Conservation (phyloP, 2,113 vertebrate genomes). For the Notothenia coriiceps region DNA sequence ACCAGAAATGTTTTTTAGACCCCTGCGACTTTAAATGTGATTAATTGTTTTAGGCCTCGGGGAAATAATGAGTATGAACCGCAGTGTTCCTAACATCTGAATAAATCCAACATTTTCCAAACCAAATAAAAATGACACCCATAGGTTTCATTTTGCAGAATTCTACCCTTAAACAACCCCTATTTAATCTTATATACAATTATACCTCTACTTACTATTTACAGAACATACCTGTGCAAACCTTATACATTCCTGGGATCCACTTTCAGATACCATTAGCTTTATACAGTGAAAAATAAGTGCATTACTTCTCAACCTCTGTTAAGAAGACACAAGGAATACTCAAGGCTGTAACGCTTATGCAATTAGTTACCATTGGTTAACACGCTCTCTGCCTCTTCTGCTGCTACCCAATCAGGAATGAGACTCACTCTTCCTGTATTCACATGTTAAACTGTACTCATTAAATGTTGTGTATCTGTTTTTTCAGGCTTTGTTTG, state of each 20-base stretch:
- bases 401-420: too few relatives aligned
- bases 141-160: too few relatives aligned
- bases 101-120: background rate
- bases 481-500: too few relatives aligned
- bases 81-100: background rate
- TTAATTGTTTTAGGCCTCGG: background rate
- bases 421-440: too few relatives aligned
- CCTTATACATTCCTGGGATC: background rate
- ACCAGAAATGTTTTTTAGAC: too few relatives aligned
- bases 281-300: background rate
- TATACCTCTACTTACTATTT: background rate
- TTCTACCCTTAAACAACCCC: too few relatives aligned
- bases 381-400: too few relatives aligned
- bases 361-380: too few relatives aligned
- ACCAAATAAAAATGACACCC: background rate
- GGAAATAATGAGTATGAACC: background rate
- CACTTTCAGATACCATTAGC: background rate
- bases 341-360: too few relatives aligned
- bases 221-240: background rate
- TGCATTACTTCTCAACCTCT: background rate
- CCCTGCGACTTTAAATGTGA: background rate
- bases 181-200: background rate
- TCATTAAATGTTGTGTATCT: too few relatives aligned
- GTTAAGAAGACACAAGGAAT: background rate
- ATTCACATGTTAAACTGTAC: too few relatives aligned